Conservation (phyloP, 2,888 invertebrate genomes). For the Ashinkailepas kermadecensis region DNA sequence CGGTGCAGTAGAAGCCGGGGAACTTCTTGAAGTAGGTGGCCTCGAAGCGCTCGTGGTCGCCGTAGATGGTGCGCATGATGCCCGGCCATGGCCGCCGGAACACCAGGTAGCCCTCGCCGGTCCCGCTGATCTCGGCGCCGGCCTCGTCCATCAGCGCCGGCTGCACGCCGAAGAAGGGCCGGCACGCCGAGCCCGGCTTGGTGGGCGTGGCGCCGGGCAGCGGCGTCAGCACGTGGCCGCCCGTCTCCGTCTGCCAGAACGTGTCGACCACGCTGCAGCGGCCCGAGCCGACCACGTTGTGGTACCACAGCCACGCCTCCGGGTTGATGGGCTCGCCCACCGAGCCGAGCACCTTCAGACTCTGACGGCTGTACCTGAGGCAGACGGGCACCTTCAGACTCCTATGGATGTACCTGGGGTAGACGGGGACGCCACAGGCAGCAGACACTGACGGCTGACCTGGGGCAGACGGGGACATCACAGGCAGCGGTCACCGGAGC, state of each 20-base stretch:
- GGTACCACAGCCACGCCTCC: slow-evolving; percentile 97
- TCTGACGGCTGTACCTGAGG: slow-evolving; percentile 42
- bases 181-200: slow-evolving; percentile 95
- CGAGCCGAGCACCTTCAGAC: slow-evolving; percentile 77
- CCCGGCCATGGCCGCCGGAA: slow-evolving; percentile 96
- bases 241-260: slow-evolving; percentile 99
- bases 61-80: slow-evolving; percentile 89
- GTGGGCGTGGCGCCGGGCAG: slow-evolving; percentile 92
- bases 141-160: slow-evolving; percentile 80
- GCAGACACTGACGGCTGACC: too few species aligned
- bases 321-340: slow-evolving; percentile 99
- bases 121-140: slow-evolving; percentile 73
- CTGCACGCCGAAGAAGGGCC: slow-evolving; percentile 95
- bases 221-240: slow-evolving; percentile 93
- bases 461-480: too few species aligned
- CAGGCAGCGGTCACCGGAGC: too few species aligned
- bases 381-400: slow-evolving; percentile 55
- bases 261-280: slow-evolving; percentile 84
- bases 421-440: too few species aligned
- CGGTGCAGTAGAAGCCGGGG: slow-evolving; percentile 94
- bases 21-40: slow-evolving; percentile 92
- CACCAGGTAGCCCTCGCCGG: slow-evolving; percentile 89
- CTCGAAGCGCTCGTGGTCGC: slow-evolving; percentile 78
- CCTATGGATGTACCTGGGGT: too few species aligned
- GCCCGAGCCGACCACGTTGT: slow-evolving; percentile 46